Percentiles rank a stretch among this genome's conserved stretches.
Conservation (phyloP, 2,797 vertebrate species). For the Falco columbarius region DNA sequence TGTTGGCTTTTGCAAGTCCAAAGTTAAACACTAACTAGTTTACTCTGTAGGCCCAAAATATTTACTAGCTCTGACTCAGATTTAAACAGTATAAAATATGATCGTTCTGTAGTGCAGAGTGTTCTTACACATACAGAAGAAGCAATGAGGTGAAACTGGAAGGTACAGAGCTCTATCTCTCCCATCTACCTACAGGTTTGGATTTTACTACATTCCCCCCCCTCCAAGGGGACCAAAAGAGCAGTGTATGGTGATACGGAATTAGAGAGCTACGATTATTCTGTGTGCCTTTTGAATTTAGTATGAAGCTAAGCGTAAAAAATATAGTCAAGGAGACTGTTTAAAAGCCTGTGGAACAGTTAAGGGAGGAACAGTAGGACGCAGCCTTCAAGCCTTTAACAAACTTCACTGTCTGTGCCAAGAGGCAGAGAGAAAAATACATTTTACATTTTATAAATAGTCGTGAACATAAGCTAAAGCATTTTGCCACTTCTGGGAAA, state of each 20-base stretch:
- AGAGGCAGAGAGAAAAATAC: constrained; percentile 50
- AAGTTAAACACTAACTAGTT: constrained; percentile 33
- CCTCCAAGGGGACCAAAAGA: not conserved
- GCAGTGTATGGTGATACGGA: not conserved
- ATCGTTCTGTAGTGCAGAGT: not conserved
- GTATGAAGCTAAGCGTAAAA: not conserved
- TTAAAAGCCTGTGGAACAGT: constrained; percentile 24
- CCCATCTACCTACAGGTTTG: not conserved
- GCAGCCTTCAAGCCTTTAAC: constrained; percentile 21
- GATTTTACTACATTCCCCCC: not conserved
- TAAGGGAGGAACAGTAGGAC: constrained; percentile 17
- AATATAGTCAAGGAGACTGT: not conserved
- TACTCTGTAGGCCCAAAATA: not conserved
- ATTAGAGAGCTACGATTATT: not conserved
- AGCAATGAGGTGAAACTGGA: constrained; percentile 22
- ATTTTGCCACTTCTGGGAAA: constrained; percentile 71
- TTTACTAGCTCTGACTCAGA: constrained; percentile 20
- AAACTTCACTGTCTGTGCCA: constrained; percentile 34
- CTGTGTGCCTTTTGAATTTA: not conserved
- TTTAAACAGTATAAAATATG: not conserved
- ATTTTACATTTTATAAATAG: constrained; percentile 65
- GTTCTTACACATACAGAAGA: not conserved
- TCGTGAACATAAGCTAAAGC: constrained; percentile 63
- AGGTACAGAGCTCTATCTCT: not conserved
- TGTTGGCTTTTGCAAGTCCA: not conserved